Conservation (phyloP, 2,113 vertebrate species). For the Periophthalmodon schlosseri region DNA sequence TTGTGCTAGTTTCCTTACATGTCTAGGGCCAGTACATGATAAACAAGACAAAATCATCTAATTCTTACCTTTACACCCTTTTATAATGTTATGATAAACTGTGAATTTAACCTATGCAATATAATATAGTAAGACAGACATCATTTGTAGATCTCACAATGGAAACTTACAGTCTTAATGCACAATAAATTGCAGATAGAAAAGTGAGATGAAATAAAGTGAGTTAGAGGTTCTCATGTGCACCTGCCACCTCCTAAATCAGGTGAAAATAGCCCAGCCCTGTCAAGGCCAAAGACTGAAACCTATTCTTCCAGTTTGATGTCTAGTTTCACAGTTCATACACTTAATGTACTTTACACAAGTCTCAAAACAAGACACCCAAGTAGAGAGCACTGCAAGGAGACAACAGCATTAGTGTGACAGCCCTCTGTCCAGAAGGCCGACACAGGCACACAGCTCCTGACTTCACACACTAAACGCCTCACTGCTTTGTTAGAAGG, state of each 20-base stretch:
- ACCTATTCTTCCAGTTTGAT: constrained; percentile 13
- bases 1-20: too few relatives aligned
- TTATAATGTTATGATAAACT: too few relatives aligned
- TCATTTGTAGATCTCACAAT: too few relatives aligned
- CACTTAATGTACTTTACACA: constrained; percentile 23
- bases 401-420: constrained; percentile 1
- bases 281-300: constrained; percentile 11
- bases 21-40: too few relatives aligned
- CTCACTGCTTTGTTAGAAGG: constrained; percentile 12
- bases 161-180: too few relatives aligned
- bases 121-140: too few relatives aligned
- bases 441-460: constrained; percentile 13
- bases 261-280: constrained; percentile 19
- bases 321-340: constrained; percentile 15
- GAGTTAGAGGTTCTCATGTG: constrained; percentile 19
- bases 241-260: constrained; percentile 2
- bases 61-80: too few relatives aligned
- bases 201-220: constrained; percentile 1
- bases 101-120: too few relatives aligned
- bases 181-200: not conserved
- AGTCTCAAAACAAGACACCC: constrained; percentile 15
- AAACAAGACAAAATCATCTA: too few relatives aligned
- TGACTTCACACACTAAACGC: constrained; percentile 15
- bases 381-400: not conserved
- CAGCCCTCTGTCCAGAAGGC: constrained; percentile 11